These are phyloP conservation scores for Peromyscus eremicus DNA, from an alignment of 2,797 vertebrate genomes.

Conservation along the genomic window DNA sequence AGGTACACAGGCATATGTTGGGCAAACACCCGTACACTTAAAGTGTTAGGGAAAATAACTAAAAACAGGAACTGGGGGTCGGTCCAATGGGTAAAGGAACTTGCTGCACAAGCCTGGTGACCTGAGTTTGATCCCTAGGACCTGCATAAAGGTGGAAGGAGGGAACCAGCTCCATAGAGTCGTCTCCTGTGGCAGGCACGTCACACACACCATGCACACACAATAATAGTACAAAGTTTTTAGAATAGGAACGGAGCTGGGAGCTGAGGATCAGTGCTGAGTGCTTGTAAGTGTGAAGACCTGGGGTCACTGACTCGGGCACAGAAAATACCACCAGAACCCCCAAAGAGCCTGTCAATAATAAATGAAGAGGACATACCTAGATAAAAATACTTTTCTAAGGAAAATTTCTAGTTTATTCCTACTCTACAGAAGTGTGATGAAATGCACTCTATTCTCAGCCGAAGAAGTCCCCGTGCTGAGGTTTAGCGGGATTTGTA, in stretches of 20 bases:
- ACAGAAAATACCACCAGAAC: not conserved
- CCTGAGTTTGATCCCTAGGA: not conserved
- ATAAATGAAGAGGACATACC: too few relatives aligned
- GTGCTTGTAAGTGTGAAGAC: not conserved
- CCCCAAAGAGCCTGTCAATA: not conserved
- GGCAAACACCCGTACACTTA: not conserved
- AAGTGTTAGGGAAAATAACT: not conserved
- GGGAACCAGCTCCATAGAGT: not conserved
- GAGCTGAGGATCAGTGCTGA: not conserved
- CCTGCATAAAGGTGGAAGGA: not conserved
- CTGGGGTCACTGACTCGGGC: not conserved
- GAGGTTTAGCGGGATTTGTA: not conserved
- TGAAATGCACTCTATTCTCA: constrained; percentile 47
- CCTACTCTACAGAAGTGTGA: not conserved
- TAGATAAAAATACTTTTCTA: not conserved
- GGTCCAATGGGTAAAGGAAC: not conserved
- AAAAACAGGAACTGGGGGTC: not conserved
- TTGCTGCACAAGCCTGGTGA: not conserved
- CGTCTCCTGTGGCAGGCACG: not conserved
- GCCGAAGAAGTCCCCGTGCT: not conserved
- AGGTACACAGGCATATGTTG: not conserved
- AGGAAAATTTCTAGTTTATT: not conserved
- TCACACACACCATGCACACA: not conserved
- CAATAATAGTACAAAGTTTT: not conserved
- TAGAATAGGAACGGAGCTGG: not conserved